Base-by-base conservation (phyloP, 2,113 vertebrate genomes). In the Cervus canadensis region DNA sequence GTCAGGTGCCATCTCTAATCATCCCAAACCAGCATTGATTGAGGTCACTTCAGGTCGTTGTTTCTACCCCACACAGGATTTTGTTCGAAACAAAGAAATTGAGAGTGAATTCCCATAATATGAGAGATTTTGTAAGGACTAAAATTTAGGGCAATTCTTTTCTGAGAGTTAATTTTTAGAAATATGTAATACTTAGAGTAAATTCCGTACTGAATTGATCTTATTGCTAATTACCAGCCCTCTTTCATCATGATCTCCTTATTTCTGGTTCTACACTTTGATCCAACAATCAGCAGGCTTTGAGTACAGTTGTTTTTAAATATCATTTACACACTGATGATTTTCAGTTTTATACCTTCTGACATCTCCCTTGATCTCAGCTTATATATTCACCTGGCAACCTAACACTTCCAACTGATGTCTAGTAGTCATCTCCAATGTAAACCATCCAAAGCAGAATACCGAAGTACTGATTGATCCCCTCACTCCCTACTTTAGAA, bases 1-100 rank as follows among this genome's bases (percentile, higher is more conserved):
- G 97, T 96, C 98, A 96, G 95, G 78, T 93, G 97, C 89, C 96
- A 64, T 43, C 89, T 86, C 78, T 36, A 90, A 97, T 98, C 93
- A 89, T 82, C 25, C 33, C 91, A 91, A 95, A 96, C 50, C 60
- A 91, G 78, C 78, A 83, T 59, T 57, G 96, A 98, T 40, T 21
- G 88, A 94, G 93, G 93, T 97, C 93, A 93, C 52, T 94, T 91
- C 71, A 94, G 91, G 54, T 54, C 78, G 9, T 45, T 76, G 59
- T 88, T 91, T 96, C 93, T 93, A 59, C 9, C 33, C 79, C 50
- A 82, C 36, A 86, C 36, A 84, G 86, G 83, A 95, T 40, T 79
- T 78, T 78, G 48, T 88, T 82, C 33, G n/a, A 92, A 95, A 83
- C 64, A 92, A 95, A 96, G 94, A 95, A 96, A 87, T 26, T 14